These are phyloP conservation scores for Dolichotis patagonum DNA, from an alignment of 2,113 vertebrate genomes.

Conservation along the genomic window DNA sequence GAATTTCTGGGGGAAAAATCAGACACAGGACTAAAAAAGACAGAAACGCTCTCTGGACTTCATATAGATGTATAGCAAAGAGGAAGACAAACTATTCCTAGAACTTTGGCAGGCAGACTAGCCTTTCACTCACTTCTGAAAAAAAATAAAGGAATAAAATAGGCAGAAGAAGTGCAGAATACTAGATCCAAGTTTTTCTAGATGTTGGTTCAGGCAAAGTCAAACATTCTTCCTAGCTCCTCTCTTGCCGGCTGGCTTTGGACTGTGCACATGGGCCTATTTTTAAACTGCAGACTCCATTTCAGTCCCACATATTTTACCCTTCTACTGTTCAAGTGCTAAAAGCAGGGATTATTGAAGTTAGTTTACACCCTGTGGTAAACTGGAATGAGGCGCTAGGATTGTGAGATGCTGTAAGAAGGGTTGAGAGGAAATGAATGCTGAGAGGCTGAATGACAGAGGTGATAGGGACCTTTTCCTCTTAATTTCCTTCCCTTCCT, in stretches of 20 bases:
- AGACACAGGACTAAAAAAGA: conserved; percentile 76
- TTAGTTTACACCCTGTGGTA: conserved; percentile 53
- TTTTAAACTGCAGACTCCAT: conserved; percentile 74
- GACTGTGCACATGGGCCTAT: conserved; percentile 59
- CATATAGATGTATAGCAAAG: conserved; percentile 79
- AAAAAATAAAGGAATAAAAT: conserved; percentile 44
- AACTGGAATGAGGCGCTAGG: conserved; percentile 63
- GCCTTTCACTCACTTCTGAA: conserved; percentile 78
- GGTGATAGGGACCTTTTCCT: not conserved
- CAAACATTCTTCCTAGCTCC: conserved; percentile 78
- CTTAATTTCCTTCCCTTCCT: not conserved
- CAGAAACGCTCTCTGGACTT: conserved; percentile 80
- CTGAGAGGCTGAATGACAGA: not conserved
- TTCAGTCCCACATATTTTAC: conserved; percentile 54
- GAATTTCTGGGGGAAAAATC: conserved; percentile 78
- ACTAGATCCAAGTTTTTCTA: conserved; percentile 77
- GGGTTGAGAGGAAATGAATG: not conserved
- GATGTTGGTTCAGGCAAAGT: conserved; percentile 78
- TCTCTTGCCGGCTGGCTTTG: conserved; percentile 70
- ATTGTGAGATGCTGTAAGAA: conserved; percentile 20
- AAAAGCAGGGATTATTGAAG: conserved; percentile 74
- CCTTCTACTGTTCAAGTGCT: conserved; percentile 66
- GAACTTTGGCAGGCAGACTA: conserved; percentile 83
- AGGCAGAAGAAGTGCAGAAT: conserved; percentile 78
- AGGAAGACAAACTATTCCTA: conserved; percentile 84